Conservation (phyloP, 2,888 invertebrate species). For the Caenorhabditis auriculariae region DNA sequence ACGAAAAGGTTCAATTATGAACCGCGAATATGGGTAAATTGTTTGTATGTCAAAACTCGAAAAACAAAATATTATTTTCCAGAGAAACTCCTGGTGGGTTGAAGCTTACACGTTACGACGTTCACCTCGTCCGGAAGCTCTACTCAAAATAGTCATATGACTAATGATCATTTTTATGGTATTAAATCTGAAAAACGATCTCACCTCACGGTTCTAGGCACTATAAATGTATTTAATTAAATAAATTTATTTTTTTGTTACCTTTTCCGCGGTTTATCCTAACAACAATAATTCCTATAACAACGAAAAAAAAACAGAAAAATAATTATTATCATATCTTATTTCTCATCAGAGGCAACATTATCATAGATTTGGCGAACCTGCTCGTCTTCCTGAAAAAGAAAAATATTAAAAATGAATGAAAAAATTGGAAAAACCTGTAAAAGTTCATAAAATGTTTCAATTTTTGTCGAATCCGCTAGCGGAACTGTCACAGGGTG, state of each 20-base stretch:
- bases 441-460: constrained; percentile 39
- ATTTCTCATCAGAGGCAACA: constrained; percentile 16
- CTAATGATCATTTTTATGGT: too few species aligned
- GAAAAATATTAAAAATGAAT: background rate
- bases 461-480: constrained; percentile 30
- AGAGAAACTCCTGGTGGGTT: constrained; percentile 3
- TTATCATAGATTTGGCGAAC: constrained; percentile 40
- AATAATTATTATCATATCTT: background rate
- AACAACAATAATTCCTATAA: background rate
- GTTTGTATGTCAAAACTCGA: background rate
- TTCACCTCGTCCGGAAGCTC: constrained; percentile 5
- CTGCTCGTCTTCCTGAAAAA: constrained; percentile 32
- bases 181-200: too few species aligned
- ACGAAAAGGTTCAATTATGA: constrained; percentile 53
- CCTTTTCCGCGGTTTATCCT: background rate
- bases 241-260: background rate
- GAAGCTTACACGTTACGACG: constrained; percentile 6
- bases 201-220: too few species aligned
- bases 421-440: constrained; percentile 12
- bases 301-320: background rate
- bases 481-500: constrained; percentile 34
- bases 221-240: too few species aligned
- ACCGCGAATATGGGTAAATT: constrained; percentile 51
- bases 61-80: background rate
- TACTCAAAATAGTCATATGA: too few species aligned